Percentiles rank a stretch among this genome's conserved stretches.
phyloP scores from a whole-genome alignment of 1,140 invertebrate genomes.

The Zaprionus ghesquierei region DNA sequence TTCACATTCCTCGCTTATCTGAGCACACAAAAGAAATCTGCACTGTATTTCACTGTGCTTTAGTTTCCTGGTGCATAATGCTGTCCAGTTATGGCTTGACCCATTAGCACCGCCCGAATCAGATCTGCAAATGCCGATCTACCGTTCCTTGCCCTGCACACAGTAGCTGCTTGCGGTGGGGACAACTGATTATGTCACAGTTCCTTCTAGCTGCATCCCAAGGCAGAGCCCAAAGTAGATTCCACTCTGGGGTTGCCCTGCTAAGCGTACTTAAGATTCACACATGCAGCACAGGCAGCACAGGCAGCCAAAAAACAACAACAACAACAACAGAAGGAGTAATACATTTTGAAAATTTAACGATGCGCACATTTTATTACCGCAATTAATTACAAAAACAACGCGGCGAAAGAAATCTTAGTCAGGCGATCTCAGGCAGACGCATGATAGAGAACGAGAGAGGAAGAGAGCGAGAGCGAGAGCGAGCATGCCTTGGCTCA shows the following conservation, averaged over 20 bases:
- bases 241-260: neutral
- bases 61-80: too few species aligned
- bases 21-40: too few species aligned
- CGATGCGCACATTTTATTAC: constrained; percentile 81
- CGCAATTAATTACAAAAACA: constrained; percentile 82
- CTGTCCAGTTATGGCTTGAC: neutral
- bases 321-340: constrained; percentile 52
- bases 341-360: constrained; percentile 81
- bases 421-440: constrained; percentile 55
- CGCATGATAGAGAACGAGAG: constrained; percentile 1
- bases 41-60: too few species aligned
- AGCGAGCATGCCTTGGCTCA: neutral
- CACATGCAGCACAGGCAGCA: constrained; percentile 44
- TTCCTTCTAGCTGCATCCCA: neutral
- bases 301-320: constrained; percentile 15
- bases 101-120: neutral
- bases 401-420: constrained; percentile 65
- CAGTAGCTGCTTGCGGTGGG: constrained; percentile 16
- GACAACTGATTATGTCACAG: constrained; percentile 48
- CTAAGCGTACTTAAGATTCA: constrained; percentile 73
- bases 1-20: neutral
- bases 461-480: constrained; percentile 10
- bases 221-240: neutral
- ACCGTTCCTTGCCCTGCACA: neutral
- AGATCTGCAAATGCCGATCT: neutral